Evolutionary conservation across 2,113 vertebrate genomes (phyloP).

Genomic region (Romanogobio albipinnatus): DNA sequence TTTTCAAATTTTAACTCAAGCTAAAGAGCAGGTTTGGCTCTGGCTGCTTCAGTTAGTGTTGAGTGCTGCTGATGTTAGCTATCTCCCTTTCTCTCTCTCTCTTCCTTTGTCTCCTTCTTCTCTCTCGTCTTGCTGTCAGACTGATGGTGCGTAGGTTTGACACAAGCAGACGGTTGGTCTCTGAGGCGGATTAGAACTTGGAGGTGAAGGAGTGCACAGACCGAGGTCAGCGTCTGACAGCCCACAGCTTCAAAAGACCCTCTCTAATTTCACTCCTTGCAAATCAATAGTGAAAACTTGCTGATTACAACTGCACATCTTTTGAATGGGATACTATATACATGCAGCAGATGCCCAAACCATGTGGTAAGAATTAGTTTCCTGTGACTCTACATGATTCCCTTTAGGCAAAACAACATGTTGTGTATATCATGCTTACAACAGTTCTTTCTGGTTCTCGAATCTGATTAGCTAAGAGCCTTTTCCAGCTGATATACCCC

Average conservation of each 20-base stretch:
- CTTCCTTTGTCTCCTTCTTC: constrained; percentile 16
- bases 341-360: constrained; percentile 4
- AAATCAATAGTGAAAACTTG: constrained; percentile 52
- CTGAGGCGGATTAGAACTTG: constrained; percentile 47
- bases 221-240: constrained; percentile 57
- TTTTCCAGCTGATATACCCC: too few relatives aligned
- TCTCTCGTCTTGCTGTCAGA: constrained; percentile 21
- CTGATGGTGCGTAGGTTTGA: constrained; percentile 34
- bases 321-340: constrained; percentile 6
- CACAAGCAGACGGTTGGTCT: constrained; percentile 42
- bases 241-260: constrained; percentile 30
- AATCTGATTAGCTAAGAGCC: too few relatives aligned
- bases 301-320: constrained; percentile 35
- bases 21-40: constrained; percentile 65
- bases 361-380: constrained; percentile 4
- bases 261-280: constrained; percentile 53
- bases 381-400: neutral
- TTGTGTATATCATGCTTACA: neutral
- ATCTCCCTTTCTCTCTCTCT: constrained; percentile 3
- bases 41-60: constrained; percentile 30
- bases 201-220: constrained; percentile 50
- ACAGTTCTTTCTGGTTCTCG: too few relatives aligned
- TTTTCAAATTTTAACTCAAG: constrained; percentile 72
- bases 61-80: constrained; percentile 25
- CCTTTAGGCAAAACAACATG: neutral